phyloP scores from a whole-genome alignment of 2,888 invertebrate species.

The Drosophila meridiana region DNA sequence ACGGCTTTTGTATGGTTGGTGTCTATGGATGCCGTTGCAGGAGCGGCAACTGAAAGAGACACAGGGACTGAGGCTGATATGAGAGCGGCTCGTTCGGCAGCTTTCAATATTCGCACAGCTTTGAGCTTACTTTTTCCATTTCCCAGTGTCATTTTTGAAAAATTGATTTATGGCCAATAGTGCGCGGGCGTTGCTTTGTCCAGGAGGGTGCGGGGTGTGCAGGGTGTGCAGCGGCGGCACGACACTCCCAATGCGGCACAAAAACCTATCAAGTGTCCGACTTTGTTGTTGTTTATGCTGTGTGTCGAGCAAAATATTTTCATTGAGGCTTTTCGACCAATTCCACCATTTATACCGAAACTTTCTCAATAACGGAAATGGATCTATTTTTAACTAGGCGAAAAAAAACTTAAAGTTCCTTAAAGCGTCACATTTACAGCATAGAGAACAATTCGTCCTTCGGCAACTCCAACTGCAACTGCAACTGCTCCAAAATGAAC shows the following conservation, averaged over 20 bases:
- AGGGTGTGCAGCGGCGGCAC: neutral
- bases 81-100: constrained; percentile 36
- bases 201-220: neutral
- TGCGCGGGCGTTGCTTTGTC: constrained; percentile 33
- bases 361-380: constrained; percentile 65
- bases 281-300: constrained; percentile 49
- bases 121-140: constrained; percentile 80
- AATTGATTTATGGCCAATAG: constrained; percentile 79
- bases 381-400: constrained; percentile 62
- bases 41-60: neutral
- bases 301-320: constrained; percentile 53
- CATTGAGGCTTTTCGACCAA: constrained; percentile 52
- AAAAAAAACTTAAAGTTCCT: constrained; percentile 51
- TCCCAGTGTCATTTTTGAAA: constrained; percentile 78
- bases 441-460: neutral
- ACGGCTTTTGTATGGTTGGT: constrained; percentile 7
- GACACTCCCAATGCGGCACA: constrained; percentile 55
- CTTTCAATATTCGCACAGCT: constrained; percentile 76
- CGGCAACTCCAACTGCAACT: neutral
- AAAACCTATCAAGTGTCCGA: constrained; percentile 75
- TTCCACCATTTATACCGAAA: constrained; percentile 49
- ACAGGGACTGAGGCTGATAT: constrained; percentile 2
- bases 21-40: constrained; percentile 11
- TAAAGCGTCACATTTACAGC: constrained; percentile 43
- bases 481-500: constrained; percentile 60